phyloP scores from a whole-genome alignment of 2,797 vertebrate species.

The Myripristis murdjan region DNA sequence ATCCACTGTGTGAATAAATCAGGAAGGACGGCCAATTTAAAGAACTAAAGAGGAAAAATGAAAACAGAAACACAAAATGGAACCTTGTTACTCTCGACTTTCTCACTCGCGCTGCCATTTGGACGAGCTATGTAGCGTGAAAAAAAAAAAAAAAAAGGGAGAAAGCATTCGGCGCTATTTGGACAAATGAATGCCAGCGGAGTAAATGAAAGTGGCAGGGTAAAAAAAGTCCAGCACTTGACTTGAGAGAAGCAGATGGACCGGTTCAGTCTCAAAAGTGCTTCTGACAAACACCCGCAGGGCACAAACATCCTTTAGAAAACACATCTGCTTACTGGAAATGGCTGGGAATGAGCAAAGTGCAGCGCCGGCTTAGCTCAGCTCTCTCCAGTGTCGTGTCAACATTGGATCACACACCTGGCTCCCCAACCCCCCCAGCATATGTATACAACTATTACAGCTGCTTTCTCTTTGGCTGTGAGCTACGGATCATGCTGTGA shows the following conservation, averaged over 20 bases:
- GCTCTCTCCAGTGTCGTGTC: conserved; percentile 31
- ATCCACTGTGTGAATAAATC: no score
- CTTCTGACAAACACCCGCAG: conserved; percentile 62
- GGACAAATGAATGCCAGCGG: conserved; percentile 54
- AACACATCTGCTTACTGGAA: conserved; percentile 70
- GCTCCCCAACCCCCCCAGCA: not conserved
- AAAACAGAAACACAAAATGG: not conserved
- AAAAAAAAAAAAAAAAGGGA: not conserved
- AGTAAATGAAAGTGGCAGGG: conserved; percentile 52
- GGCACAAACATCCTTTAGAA: conserved; percentile 49
- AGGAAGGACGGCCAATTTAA: not conserved
- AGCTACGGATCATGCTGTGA: not conserved
- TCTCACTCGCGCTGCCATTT: conserved; percentile 46
- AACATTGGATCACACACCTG: conserved; percentile 44
- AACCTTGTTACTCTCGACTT: conserved; percentile 1
- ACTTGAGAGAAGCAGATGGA: conserved; percentile 66
- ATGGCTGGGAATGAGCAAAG: conserved; percentile 54
- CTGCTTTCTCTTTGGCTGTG: conserved; percentile 4
- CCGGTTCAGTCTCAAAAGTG: conserved; percentile 49
- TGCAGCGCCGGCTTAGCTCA: not conserved
- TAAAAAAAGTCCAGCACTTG: conserved; percentile 59
- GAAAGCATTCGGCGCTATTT: no score
- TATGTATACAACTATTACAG: not conserved
- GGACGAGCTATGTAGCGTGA: conserved; percentile 10
- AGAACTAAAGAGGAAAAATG: not conserved